A percentile compares a stretch with the other conserved stretches of the same genome.
phyloP scores from a whole-genome alignment of 2,797 vertebrate genomes.

The Avahi laniger region DNA sequence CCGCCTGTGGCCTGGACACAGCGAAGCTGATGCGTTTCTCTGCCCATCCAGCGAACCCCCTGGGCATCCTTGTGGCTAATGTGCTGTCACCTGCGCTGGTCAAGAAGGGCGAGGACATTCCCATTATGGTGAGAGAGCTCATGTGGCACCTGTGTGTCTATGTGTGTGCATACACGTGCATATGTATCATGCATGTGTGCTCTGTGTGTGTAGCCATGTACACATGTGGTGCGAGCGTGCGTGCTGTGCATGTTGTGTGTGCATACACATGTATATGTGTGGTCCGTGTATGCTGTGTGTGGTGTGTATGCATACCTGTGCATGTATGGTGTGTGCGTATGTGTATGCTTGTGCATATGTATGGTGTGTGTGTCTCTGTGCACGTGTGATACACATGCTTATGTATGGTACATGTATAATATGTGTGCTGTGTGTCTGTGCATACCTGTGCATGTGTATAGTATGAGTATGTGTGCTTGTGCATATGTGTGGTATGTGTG shows the following conservation, averaged over 20 bases:
- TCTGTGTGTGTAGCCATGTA: neutral
- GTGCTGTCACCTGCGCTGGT: constrained; percentile 90
- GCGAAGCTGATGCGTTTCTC: neutral
- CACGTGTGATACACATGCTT: neutral
- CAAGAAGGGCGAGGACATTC: constrained; percentile 81
- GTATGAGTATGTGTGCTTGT: too few relatives aligned
- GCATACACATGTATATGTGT: too few relatives aligned
- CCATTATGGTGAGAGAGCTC: constrained; percentile 88
- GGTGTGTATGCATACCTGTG: neutral
- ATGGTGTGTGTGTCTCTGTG: neutral
- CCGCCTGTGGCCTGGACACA: neutral
- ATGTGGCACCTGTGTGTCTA: neutral
- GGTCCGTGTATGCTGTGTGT: too few relatives aligned
- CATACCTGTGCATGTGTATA: neutral
- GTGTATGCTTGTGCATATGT: neutral
- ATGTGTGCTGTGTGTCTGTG: neutral
- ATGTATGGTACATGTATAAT: neutral
- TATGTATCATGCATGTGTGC: too few relatives aligned
- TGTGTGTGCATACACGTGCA: neutral
- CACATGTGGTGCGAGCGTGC: neutral
- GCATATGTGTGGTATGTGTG: too few relatives aligned
- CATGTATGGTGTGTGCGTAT: neutral
- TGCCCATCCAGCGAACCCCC: constrained; percentile 90
- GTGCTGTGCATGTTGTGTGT: neutral
- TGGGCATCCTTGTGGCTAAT: constrained; percentile 93